Evolutionary conservation across 2,797 vertebrate genomes (phyloP), one percentile per base, ranked within the genome.

Genomic region (Gastrophryne carolinensis): DNA sequence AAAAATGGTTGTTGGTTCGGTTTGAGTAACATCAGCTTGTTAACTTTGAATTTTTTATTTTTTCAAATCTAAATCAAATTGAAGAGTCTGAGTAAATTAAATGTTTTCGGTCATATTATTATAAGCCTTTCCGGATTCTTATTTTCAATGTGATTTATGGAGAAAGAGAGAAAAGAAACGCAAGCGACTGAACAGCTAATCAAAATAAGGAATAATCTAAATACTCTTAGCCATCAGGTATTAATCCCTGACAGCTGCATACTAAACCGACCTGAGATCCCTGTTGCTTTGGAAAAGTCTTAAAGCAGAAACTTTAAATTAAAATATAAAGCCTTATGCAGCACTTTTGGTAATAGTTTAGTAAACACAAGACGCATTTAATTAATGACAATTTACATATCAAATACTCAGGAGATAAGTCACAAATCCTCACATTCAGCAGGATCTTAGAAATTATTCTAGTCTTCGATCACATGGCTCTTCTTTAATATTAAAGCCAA

Each of bases 361-460:
- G 74, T 71, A 71, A 77, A 77, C 66, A 69, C 74, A 77, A 77
- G 74, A 52, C 66, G 32, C 58, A 71, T 77, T 77, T 77, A 71
- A 77, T 77, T 77, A 77, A 77, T 77, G 66, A 64, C 67, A 77
- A 77, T 77, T 77, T 77, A 65, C 74, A 77, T 77, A 77, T 71
- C 66, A 71, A 71, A 77, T 77, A 71, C 74, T 77, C 58, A 11
- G 34, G 66, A 63, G 74, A 77, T 71, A 77, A 65, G 37, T 70
- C 66, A 23, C 60, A 77, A 77, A 77, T 77, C 74, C 74, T 61
- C 47, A 3, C 67, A 64, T 77, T 77, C 66, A 77, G 74, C 67
- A 50, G 37, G 58, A 77, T 77, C 74, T 54, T 57, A 41, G 30
- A 30, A 70, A 68, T 57, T 64, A 57, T 70, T 77, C 64, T 35